Evolutionary conservation across 2,113 vertebrate species (phyloP).

Genomic region (Petrocephalus zakoni): DNA sequence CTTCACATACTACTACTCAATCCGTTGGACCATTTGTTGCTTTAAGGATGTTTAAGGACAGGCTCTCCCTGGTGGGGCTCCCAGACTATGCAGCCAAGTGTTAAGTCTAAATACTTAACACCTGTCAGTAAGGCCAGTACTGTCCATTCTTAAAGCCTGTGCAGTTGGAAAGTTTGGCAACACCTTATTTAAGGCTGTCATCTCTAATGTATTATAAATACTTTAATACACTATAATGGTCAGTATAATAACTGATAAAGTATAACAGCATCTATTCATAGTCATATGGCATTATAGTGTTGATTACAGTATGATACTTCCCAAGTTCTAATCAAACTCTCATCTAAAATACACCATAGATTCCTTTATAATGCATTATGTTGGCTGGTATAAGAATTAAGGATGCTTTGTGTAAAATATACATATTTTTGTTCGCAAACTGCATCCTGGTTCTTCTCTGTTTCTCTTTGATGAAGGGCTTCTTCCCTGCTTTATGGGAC

Average conservation of each 20-base stretch:
- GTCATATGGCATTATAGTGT: too few relatives aligned
- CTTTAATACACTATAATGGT: not conserved
- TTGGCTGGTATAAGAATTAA: not conserved
- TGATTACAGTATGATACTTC: too few relatives aligned
- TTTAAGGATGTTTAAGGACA: not conserved
- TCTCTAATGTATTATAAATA: too few relatives aligned
- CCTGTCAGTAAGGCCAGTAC: not conserved
- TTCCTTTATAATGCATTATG: not conserved
- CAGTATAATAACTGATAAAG: not conserved
- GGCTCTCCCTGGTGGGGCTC: not conserved
- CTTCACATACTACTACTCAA: not conserved
- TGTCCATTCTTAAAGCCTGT: not conserved
- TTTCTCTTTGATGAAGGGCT: too few relatives aligned
- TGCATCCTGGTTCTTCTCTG: too few relatives aligned
- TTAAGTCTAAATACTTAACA: not conserved
- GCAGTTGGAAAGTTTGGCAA: too few relatives aligned
- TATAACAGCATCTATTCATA: too few relatives aligned
- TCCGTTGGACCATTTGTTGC: not conserved
- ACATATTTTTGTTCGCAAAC: too few relatives aligned
- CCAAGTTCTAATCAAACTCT: too few relatives aligned
- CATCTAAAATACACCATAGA: too few relatives aligned
- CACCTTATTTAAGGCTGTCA: too few relatives aligned
- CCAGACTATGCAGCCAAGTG: not conserved
- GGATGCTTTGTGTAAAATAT: not conserved
- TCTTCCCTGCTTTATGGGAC: too few relatives aligned